Evolutionary conservation across 2,113 vertebrate genomes (phyloP).

Genomic region (Poecilia latipinna): DNA sequence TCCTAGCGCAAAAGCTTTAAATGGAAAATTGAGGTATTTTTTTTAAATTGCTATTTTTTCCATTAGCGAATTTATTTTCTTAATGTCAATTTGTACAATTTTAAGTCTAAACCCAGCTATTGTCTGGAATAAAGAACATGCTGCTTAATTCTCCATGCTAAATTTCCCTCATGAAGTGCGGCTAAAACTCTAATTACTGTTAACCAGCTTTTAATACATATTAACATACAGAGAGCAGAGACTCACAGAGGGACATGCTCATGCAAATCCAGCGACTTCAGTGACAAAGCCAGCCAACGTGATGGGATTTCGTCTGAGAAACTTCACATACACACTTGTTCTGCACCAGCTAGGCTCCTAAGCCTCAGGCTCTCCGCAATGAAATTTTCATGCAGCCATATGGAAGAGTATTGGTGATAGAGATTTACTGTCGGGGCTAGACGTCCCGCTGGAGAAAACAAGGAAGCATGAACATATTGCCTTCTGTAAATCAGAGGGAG

Average conservation of each 20-base stretch:
- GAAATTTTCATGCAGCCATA: constrained; percentile 99
- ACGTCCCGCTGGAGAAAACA: constrained; percentile 70
- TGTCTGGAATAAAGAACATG: constrained; percentile 3
- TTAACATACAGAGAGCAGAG: not conserved
- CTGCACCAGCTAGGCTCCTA: constrained; percentile 89
- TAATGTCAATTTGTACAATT: no score
- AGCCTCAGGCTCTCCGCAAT: constrained; percentile 93
- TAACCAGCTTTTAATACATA: constrained; percentile 5
- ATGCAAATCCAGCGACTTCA: constrained; percentile 19
- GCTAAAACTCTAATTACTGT: constrained; percentile 9
- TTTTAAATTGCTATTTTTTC: no score
- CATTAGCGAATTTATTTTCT: no score
- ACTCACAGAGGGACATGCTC: not conserved
- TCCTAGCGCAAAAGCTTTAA: no score
- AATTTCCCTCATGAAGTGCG: not conserved
- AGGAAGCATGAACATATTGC: constrained; percentile 69
- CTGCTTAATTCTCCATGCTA: not conserved
- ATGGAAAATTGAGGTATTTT: no score
- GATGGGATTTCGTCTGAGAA: constrained; percentile 28
- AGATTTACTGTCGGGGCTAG: constrained; percentile 91
- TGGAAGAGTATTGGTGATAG: constrained; percentile 97
- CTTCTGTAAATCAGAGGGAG: constrained; percentile 64
- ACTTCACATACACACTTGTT: constrained; percentile 27
- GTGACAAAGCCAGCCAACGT: constrained; percentile 37
- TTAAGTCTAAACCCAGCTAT: not conserved